Evolutionary conservation across 2,888 invertebrate species (phyloP).

Genomic region (Listrodromus nycthemerus): DNA sequence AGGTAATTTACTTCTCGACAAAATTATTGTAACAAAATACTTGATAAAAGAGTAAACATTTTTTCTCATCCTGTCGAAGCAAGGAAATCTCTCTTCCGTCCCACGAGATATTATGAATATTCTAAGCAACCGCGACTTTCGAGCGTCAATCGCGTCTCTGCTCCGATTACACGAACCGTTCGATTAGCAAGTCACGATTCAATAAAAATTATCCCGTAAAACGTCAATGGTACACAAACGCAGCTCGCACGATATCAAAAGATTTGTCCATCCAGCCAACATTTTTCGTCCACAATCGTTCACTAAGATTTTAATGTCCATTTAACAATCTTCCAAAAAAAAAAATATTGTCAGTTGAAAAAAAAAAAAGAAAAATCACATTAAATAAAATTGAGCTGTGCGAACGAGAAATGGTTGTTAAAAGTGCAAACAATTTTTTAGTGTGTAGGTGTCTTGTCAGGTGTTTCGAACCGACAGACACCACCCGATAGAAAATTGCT

Average conservation of each 20-base stretch:
- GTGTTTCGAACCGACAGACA: constrained; percentile 42
- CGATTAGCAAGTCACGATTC: constrained; percentile 12
- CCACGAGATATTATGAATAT: neutral
- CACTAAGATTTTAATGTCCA: no score
- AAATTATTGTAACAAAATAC: constrained; percentile 18
- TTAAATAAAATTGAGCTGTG: no score
- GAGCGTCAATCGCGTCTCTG: neutral
- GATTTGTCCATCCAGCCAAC: no score
- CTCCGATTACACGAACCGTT: constrained; percentile 15
- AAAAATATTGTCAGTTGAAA: no score
- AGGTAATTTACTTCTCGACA: neutral
- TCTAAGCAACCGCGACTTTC: neutral
- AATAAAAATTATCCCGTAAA: constrained; percentile 35
- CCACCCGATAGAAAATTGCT: constrained; percentile 51
- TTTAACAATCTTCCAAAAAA: no score
- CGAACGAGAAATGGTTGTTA: no score
- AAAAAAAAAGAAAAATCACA: no score
- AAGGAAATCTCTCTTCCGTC: neutral
- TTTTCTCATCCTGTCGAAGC: neutral
- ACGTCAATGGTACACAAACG: constrained; percentile 31
- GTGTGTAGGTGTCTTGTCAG: constrained; percentile 32
- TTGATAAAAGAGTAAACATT: neutral
- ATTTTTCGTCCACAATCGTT: no score
- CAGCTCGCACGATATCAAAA: neutral
- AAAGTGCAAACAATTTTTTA: no score